Conservation (phyloP, 2,888 invertebrate genomes). For the Aleiodes leptofemur region DNA sequence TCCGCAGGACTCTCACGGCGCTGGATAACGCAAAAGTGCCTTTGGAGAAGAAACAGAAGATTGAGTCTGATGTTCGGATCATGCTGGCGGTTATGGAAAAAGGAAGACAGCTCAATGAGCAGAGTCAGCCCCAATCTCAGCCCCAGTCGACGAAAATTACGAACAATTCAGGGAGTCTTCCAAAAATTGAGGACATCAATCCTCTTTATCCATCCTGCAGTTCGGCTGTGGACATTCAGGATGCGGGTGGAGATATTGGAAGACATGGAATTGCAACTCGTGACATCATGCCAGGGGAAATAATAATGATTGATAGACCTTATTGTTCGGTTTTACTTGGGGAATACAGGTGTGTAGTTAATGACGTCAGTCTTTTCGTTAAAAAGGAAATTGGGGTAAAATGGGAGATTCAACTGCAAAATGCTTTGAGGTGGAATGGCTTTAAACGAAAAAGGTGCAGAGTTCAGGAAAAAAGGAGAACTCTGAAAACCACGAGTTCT, state of each 20-base stretch:
- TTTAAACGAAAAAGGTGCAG: too few species aligned
- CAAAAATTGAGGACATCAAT: slow-evolving; percentile 74
- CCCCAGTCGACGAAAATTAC: slow-evolving; percentile 58
- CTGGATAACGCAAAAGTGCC: slow-evolving; percentile 82
- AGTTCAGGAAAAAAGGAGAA: too few species aligned
- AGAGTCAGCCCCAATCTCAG: slow-evolving; percentile 52
- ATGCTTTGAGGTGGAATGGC: too few species aligned
- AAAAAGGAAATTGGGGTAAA: too few species aligned
- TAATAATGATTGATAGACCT: slow-evolving; percentile 84
- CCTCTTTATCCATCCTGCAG: slow-evolving; percentile 80
- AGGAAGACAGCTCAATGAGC: slow-evolving; percentile 75
- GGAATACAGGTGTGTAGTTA: slow-evolving; percentile 76
- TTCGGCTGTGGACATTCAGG: slow-evolving; percentile 80
- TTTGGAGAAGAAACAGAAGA: slow-evolving; percentile 79
- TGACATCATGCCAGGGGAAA: slow-evolving; percentile 84
- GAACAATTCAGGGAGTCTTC: slow-evolving; percentile 71
- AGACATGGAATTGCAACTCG: slow-evolving; percentile 84
- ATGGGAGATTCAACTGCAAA: too few species aligned
- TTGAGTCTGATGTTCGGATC: slow-evolving; percentile 82
- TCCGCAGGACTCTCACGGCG: slow-evolving; percentile 81
- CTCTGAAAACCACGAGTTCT: too few species aligned
- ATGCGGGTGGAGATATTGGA: slow-evolving; percentile 79
- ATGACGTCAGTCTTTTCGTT: too few species aligned
- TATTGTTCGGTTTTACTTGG: slow-evolving; percentile 83
- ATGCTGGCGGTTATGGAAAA: slow-evolving; percentile 84